Evolutionary conservation across 1,140 invertebrate genomes (phyloP).

Genomic region (Linepithema humile): DNA sequence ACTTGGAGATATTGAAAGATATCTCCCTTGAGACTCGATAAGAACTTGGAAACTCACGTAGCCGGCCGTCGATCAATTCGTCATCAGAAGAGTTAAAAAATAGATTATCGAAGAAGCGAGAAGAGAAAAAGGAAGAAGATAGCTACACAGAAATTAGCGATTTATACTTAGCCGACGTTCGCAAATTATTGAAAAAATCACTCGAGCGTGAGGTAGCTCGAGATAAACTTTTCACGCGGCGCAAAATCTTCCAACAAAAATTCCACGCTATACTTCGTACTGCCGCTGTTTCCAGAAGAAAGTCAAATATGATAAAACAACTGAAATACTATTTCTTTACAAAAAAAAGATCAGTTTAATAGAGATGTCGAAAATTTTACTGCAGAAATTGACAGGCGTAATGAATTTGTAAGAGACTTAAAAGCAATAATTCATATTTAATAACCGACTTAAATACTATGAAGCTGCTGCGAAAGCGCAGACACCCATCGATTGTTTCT

Average conservation of each 20-base stretch:
- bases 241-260: slow-evolving; percentile 33
- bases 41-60: slow-evolving; percentile 48
- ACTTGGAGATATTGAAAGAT: slow-evolving; percentile 45
- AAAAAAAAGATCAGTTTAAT: not conserved
- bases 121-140: not conserved
- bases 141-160: slow-evolving; percentile 56
- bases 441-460: not conserved
- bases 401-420: not conserved
- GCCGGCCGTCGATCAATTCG: slow-evolving; percentile 62
- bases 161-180: slow-evolving; percentile 42
- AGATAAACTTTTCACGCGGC: slow-evolving; percentile 37
- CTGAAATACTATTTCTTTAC: not conserved
- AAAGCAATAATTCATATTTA: not conserved
- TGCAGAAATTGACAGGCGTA: not conserved
- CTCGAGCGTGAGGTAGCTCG: slow-evolving; percentile 32
- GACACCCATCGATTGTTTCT: slow-evolving; percentile 39
- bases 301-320: not conserved
- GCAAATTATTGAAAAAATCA: slow-evolving; percentile 61
- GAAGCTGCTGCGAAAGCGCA: not conserved
- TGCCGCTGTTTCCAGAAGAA: not conserved
- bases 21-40: slow-evolving; percentile 40
- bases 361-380: not conserved
- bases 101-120: slow-evolving; percentile 63
- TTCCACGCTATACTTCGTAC: not conserved
- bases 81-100: slow-evolving; percentile 68